A percentile compares a stretch with the other conserved stretches of the same genome.
Conservation (phyloP, 2,888 invertebrate species). For the Ommatoiulus sabulosus region DNA sequence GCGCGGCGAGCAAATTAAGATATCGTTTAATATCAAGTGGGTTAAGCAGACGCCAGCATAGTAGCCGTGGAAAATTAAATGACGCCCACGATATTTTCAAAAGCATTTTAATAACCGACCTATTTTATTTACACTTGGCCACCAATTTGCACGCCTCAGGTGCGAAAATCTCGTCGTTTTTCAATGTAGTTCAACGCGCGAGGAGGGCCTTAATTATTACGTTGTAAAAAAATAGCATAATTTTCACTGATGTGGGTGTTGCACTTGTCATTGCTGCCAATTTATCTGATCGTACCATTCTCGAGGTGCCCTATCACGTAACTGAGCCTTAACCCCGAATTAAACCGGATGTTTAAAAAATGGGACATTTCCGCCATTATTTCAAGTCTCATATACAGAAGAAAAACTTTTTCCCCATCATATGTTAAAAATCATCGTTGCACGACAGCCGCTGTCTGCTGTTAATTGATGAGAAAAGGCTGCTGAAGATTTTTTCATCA, state of each 20-base stretch:
- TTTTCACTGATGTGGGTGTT: neutral
- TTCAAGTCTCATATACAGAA: too few species aligned
- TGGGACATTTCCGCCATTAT: too few species aligned
- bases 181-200: neutral
- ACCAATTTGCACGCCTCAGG: slow-evolving; percentile 9
- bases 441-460: too few species aligned
- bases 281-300: neutral
- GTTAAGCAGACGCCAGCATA: slow-evolving; percentile 1
- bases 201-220: neutral
- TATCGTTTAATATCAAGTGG: slow-evolving; percentile 36
- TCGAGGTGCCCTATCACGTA: neutral
- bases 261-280: neutral
- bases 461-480: too few species aligned
- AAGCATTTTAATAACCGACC: neutral
- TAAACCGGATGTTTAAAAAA: neutral
- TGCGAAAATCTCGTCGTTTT: neutral
- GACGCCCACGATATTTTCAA: neutral
- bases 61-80: neutral
- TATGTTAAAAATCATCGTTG: too few species aligned
- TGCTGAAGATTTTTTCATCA: too few species aligned
- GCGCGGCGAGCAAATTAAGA: neutral
- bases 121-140: neutral
- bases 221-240: neutral
- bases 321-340: neutral
- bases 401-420: too few species aligned